phyloP scores from a whole-genome alignment of 2,797 vertebrate genomes.

The Premnoplex brunnescens region DNA sequence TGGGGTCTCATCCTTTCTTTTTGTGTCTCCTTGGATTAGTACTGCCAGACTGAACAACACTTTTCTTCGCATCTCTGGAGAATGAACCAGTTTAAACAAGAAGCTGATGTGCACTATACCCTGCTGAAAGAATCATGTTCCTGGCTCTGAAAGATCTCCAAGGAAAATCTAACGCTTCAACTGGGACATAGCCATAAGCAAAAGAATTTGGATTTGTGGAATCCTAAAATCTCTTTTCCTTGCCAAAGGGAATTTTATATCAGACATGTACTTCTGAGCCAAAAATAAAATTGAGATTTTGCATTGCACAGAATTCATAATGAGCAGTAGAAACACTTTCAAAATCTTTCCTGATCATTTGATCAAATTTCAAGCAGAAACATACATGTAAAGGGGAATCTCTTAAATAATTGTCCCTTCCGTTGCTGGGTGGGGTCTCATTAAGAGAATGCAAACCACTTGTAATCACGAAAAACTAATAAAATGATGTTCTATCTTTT shows the following conservation, averaged over 20 bases:
- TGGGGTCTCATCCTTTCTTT: background rate
- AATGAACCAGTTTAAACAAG: background rate
- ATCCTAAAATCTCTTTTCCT: background rate
- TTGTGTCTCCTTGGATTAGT: conserved; percentile 7
- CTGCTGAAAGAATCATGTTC: background rate
- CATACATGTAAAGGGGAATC: background rate
- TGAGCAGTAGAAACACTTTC: background rate
- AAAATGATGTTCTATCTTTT: background rate
- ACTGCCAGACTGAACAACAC: background rate
- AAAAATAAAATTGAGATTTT: conserved; percentile 34
- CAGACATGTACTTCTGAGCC: background rate
- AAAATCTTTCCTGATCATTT: background rate
- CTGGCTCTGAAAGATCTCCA: conserved; percentile 6
- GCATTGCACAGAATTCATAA: conserved; percentile 26
- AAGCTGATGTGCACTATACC: background rate
- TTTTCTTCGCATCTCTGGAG: background rate
- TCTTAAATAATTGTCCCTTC: background rate
- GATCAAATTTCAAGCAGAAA: background rate
- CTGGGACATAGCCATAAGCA: background rate
- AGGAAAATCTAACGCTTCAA: background rate
- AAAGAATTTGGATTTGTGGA: background rate
- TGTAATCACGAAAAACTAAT: background rate
- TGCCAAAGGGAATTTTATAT: conserved; percentile 39
- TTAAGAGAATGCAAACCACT: background rate
- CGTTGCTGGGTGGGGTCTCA: background rate